These are phyloP conservation scores for Emydoidea blandingii DNA, from an alignment of 2,797 vertebrate species.

Conservation along the genomic window DNA sequence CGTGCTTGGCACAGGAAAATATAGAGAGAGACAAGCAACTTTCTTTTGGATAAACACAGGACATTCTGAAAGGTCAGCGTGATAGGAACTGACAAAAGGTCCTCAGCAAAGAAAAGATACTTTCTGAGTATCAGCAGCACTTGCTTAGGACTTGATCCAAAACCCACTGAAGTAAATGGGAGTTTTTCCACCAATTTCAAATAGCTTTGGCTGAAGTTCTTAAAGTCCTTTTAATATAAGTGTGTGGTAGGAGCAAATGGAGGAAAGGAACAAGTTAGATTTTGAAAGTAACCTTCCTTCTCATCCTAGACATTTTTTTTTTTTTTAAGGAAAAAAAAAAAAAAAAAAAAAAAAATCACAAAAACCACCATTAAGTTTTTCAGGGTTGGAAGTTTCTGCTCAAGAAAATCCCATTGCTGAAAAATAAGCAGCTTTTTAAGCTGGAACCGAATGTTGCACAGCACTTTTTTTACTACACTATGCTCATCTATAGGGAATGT, in stretches of 20 bases:
- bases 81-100: neutral
- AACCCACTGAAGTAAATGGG: neutral
- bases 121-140: neutral
- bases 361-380: neutral
- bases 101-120: neutral
- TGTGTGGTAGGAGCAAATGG: neutral
- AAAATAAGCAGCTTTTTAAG: neutral
- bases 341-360: neutral
- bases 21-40: neutral
- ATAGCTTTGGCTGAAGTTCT: neutral
- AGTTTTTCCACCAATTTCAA: neutral
- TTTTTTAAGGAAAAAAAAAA: too few species aligned
- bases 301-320: neutral
- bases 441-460: rapidly evolving
- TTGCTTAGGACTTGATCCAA: neutral
- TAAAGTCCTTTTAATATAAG: neutral
- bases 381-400: rapidly evolving
- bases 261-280: neutral
- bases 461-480: neutral
- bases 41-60: neutral
- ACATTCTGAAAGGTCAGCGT: neutral
- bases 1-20: neutral
- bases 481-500: neutral
- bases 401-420: neutral
- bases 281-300: neutral